Conservation (phyloP, 2,888 invertebrate species). For the Pristionchus arcanus region DNA sequence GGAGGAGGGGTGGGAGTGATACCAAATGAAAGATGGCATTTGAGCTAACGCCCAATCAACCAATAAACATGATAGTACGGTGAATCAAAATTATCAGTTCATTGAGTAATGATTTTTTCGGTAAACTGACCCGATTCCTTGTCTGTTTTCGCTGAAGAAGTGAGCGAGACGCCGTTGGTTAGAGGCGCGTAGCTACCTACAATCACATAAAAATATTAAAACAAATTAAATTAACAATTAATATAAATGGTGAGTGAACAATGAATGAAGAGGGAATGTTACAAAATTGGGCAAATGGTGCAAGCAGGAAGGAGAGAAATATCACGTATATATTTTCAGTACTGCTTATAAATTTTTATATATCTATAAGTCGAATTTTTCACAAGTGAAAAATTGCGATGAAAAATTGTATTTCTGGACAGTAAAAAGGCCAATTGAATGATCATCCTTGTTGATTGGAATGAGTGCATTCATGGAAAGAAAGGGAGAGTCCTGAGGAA, state of each 20-base stretch:
- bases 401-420: not conserved
- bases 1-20: constrained; percentile 57
- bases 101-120: not conserved
- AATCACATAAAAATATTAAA: not conserved
- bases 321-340: too few species aligned
- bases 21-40: constrained; percentile 47
- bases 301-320: too few species aligned
- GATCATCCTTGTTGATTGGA: constrained; percentile 29
- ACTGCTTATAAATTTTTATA: too few species aligned
- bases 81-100: not conserved
- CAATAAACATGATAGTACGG: constrained; percentile 31
- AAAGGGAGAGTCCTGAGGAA: constrained; percentile 26
- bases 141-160: not conserved
- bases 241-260: not conserved
- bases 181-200: constrained; percentile 3
- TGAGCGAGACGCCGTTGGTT: not conserved
- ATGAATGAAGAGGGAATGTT: not conserved
- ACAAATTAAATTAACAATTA: not conserved
- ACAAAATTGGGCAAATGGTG: too few species aligned
- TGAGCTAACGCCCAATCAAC: constrained; percentile 47
- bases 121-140: constrained; percentile 10
- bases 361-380: too few species aligned
- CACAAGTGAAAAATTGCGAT: too few species aligned
- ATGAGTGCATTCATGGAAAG: constrained; percentile 29
- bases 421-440: not conserved